phyloP scores from a whole-genome alignment of 2,113 vertebrate genomes.

The Platycercus adscitus region DNA sequence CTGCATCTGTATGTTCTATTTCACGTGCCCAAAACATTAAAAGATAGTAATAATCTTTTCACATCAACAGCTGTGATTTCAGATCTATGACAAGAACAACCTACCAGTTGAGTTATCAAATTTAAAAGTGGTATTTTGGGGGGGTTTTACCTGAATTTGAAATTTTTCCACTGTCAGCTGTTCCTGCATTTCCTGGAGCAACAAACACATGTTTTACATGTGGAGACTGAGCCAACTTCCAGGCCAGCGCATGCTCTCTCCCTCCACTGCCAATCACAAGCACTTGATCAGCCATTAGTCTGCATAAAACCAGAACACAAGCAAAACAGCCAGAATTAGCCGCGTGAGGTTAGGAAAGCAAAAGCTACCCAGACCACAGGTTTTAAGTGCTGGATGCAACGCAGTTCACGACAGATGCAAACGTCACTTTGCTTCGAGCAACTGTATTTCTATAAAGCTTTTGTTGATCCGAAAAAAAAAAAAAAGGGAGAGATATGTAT shows the following conservation, averaged over 20 bases:
- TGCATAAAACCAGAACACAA: slow-evolving; percentile 25
- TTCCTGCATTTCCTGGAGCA: slow-evolving; percentile 89
- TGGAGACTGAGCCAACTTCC: slow-evolving; percentile 88
- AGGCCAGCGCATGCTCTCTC: slow-evolving; percentile 89
- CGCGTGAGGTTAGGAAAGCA: background rate
- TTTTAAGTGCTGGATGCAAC: background rate
- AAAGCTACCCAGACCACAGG: fast-evolving
- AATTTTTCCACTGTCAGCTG: slow-evolving; percentile 81
- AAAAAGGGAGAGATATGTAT: background rate
- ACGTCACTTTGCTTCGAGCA: background rate
- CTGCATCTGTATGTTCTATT: background rate
- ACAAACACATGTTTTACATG: slow-evolving; percentile 85
- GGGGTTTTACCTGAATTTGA: slow-evolving; percentile 85
- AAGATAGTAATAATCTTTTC: background rate
- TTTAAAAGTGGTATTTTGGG: fast-evolving
- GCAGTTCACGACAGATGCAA: background rate
- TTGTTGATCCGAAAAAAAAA: background rate
- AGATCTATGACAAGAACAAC: background rate
- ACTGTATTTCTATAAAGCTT: background rate
- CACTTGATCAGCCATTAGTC: slow-evolving; percentile 85
- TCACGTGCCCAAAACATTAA: background rate
- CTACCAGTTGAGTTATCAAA: background rate
- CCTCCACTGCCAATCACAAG: slow-evolving; percentile 90
- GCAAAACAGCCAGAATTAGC: background rate
- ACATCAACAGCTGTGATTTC: background rate